These are phyloP conservation scores for Boloria selene DNA, from an alignment of 2,888 invertebrate species.

Conservation along the genomic window DNA sequence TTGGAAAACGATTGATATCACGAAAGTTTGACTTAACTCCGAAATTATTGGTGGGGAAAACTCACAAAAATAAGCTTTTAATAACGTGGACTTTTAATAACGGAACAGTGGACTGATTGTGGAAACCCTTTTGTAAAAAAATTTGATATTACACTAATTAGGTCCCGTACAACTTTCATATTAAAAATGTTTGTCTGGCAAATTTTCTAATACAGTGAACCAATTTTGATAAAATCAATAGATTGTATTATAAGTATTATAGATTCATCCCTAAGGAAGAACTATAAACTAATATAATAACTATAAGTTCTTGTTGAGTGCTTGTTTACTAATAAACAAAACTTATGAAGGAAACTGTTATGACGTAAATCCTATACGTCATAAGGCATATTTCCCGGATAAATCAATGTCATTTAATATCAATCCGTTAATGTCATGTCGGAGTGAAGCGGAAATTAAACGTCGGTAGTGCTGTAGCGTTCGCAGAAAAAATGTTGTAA, in stretches of 20 bases:
- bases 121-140: too few species aligned
- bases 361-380: constrained; percentile 3
- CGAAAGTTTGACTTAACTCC: background rate
- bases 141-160: too few species aligned
- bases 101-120: background rate
- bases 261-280: too few species aligned
- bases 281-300: too few species aligned
- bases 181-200: too few species aligned
- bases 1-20: constrained; percentile 1
- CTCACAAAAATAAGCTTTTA: background rate
- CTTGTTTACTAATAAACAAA: background rate
- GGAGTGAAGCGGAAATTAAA: constrained; percentile 38
- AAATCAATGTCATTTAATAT: constrained; percentile 37
- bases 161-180: too few species aligned
- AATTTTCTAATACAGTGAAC: too few species aligned
- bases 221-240: too few species aligned
- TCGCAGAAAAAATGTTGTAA: constrained; percentile 9
- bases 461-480: constrained; percentile 18
- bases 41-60: background rate
- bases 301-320: too few species aligned
- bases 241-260: too few species aligned
- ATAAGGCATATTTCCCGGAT: constrained; percentile 24
- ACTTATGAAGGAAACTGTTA: background rate
- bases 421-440: constrained; percentile 33
- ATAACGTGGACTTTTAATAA: background rate